phyloP scores from a whole-genome alignment of 23 tunicate species.

The Halocynthia aurantium region DNA sequence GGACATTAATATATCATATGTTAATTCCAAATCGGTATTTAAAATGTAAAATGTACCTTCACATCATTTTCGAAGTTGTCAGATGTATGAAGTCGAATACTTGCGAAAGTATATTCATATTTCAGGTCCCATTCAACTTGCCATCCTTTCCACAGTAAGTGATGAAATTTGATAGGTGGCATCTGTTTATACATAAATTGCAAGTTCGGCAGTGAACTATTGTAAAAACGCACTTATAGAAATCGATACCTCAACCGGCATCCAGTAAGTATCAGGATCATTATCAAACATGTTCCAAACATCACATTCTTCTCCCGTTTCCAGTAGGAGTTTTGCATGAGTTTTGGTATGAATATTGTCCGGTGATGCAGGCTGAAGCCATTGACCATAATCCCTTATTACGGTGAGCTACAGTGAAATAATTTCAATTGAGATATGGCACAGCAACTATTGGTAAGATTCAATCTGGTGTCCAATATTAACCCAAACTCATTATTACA shows the following conservation, averaged over 20 bases:
- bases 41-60: slow-evolving; percentile 30
- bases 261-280: slow-evolving; percentile 66
- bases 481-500: too few relatives aligned
- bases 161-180: background rate
- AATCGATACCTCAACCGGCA: slow-evolving; percentile 60
- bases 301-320: slow-evolving; percentile 30
- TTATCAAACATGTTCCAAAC: slow-evolving; percentile 61
- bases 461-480: too few relatives aligned
- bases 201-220: background rate
- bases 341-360: slow-evolving; percentile 24
- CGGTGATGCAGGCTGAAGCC: slow-evolving; percentile 36
- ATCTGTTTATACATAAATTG: slow-evolving; percentile 2
- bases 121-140: slow-evolving; percentile 45
- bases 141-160: slow-evolving; percentile 57
- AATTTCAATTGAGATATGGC: background rate
- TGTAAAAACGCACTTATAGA: background rate
- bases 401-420: slow-evolving; percentile 25
- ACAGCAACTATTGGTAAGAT: background rate
- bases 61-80: slow-evolving; percentile 64
- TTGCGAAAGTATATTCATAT: slow-evolving; percentile 47
- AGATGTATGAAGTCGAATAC: slow-evolving; percentile 63
- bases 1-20: background rate
- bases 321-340: slow-evolving; percentile 16
- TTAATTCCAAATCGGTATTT: background rate
- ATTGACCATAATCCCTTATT: slow-evolving; percentile 36